These are phyloP conservation scores for Acromyrmex charruanus DNA, from an alignment of 1,140 invertebrate genomes.

Conservation along the genomic window DNA sequence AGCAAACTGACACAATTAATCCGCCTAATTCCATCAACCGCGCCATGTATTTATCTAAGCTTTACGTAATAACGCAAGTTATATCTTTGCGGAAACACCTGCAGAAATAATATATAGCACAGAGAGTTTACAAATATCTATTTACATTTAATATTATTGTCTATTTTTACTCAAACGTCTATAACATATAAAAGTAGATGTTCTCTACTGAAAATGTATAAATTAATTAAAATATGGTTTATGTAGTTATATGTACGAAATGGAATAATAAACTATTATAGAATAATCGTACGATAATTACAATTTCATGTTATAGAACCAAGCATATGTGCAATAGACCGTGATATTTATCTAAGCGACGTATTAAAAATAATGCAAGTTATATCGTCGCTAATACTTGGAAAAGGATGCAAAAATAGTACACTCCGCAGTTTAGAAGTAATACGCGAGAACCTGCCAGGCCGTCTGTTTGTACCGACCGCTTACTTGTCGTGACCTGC, in stretches of 20 bases:
- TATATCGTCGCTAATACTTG: slow-evolving; percentile 40
- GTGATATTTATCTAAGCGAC: slow-evolving; percentile 55
- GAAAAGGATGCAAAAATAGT: slow-evolving; percentile 47
- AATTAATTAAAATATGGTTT: neutral
- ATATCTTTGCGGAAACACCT: neutral
- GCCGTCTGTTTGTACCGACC: slow-evolving; percentile 18
- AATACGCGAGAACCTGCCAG: slow-evolving; percentile 61
- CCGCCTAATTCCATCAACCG: neutral
- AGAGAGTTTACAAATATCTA: neutral
- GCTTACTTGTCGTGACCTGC: slow-evolving; percentile 51
- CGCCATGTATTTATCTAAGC: slow-evolving; percentile 19
- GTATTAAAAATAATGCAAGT: slow-evolving; percentile 46
- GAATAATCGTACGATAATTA: slow-evolving; percentile 15
- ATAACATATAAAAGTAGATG: neutral
- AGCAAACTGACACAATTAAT: slow-evolving; percentile 25
- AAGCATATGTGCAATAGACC: neutral
- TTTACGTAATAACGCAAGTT: slow-evolving; percentile 30
- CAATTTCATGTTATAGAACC: neutral
- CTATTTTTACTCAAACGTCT: neutral
- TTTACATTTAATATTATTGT: neutral
- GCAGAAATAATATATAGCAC: slow-evolving; percentile 10
- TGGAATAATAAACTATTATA: neutral
- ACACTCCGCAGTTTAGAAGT: slow-evolving; percentile 44
- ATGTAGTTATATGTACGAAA: neutral
- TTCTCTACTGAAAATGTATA: neutral